These are phyloP conservation scores for Meteorus sp. DNA, from an alignment of 1,140 invertebrate species.

Conservation along the genomic window DNA sequence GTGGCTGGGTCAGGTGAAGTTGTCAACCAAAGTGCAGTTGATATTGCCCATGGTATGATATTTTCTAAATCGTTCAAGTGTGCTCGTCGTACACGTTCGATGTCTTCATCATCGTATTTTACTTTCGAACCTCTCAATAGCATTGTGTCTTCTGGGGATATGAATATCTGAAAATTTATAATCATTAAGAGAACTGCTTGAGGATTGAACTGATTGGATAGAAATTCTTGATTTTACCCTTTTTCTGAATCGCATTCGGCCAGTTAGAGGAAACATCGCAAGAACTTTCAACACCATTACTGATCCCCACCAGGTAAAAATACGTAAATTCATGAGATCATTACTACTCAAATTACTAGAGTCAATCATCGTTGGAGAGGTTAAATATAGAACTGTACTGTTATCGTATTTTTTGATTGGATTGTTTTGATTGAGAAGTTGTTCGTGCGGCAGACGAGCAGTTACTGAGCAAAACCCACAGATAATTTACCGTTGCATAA, in stretches of 20 bases:
- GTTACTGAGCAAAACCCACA: too few relatives aligned
- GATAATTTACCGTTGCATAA: too few relatives aligned
- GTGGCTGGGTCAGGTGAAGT: slow-evolving; percentile 60
- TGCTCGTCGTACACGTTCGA: slow-evolving; percentile 57
- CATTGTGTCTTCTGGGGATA: slow-evolving; percentile 60
- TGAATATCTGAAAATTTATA: slow-evolving; percentile 55
- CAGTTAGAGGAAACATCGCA: slow-evolving; percentile 5
- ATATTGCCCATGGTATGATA: slow-evolving; percentile 68
- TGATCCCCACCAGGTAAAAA: slow-evolving; percentile 21
- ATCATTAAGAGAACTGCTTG: not conserved
- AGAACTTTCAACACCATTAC: slow-evolving; percentile 25
- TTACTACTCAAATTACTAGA: too few relatives aligned
- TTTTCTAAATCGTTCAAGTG: slow-evolving; percentile 79
- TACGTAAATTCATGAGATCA: slow-evolving; percentile 10
- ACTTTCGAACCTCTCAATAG: slow-evolving; percentile 37
- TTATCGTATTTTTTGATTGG: too few relatives aligned
- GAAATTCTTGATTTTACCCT: slow-evolving; percentile 4
- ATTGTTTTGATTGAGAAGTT: too few relatives aligned
- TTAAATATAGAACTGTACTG: too few relatives aligned
- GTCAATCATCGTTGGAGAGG: too few relatives aligned
- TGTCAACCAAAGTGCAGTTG: slow-evolving; percentile 65
- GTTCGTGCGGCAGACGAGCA: too few relatives aligned
- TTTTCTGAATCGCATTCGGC: slow-evolving; percentile 18
- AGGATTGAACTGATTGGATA: too few relatives aligned
- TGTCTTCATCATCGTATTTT: slow-evolving; percentile 38